phyloP scores from a whole-genome alignment of 2,888 invertebrate species.

The Hyles lineata region DNA sequence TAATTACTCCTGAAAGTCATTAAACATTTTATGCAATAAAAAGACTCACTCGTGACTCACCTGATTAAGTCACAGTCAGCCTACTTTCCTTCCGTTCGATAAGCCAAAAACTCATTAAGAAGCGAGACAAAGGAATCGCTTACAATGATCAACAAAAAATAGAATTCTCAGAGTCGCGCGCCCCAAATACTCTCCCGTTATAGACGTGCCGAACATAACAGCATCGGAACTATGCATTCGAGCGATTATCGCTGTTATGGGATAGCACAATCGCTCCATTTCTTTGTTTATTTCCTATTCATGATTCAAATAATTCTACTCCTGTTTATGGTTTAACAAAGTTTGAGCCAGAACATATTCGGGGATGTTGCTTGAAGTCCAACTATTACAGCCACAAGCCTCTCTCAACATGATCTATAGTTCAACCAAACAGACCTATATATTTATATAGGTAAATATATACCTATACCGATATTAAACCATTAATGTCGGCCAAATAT shows the following conservation, averaged over 20 bases:
- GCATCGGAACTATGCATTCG: conserved; percentile 18
- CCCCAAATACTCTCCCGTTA: conserved; percentile 35
- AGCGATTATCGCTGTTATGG: neutral
- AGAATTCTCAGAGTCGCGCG: conserved; percentile 34
- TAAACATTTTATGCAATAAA: neutral
- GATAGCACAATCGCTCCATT: neutral
- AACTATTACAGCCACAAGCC: no score
- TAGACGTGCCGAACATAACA: conserved; percentile 34
- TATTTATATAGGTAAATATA: no score
- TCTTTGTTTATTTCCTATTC: no score
- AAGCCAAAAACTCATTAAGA: conserved; percentile 21
- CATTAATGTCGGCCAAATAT: no score
- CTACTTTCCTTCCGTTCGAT: conserved; percentile 10
- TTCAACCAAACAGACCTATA: no score
- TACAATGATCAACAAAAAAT: conserved; percentile 34
- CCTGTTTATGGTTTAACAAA: no score
- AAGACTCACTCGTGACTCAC: neutral
- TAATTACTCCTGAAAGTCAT: neutral
- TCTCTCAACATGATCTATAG: no score
- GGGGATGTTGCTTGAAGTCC: no score
- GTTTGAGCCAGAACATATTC: no score
- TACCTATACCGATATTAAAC: no score
- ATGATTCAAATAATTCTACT: no score
- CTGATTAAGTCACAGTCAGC: conserved; percentile 13
- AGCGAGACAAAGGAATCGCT: conserved; percentile 36